Base-by-base conservation (phyloP, 2,797 vertebrate genomes). In the Protonibea diacanthus region DNA sequence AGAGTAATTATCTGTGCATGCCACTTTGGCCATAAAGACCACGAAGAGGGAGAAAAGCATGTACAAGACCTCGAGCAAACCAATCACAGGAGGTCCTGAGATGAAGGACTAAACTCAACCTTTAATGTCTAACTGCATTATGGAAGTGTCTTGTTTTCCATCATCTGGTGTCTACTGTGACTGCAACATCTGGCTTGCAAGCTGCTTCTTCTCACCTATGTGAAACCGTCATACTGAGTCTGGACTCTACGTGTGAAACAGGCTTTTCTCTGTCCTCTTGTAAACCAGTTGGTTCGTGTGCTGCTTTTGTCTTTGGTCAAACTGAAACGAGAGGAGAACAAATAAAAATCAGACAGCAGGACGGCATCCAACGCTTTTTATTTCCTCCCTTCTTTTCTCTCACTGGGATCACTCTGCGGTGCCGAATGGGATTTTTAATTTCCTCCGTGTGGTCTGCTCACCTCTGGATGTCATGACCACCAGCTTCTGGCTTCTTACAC, bases 381-480 rank as follows among this genome's bases (percentile, higher is more conserved):
- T 23, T 66, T 56, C 12, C 10, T 64, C 45, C 57, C 23, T 71
- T 64, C 17, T 59, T 23, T 38, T 38, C 8, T 25, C 56, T 52
- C 58, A 3, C 56, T 23, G 21, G 63, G 60, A 58, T 80, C 57
- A 42, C 56, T 47, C n/a, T 60, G 74, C 49, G 38, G 33, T 61
- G 73, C 56, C 3, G 4, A 76, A 48, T 6, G 33, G 67, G 65
- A 9, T 38, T 2, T 80, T 80, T 75, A 14, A 55, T 75, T 81
- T 74, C 67, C 65, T 78, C 45, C 59, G 78, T 80, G 78, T 78
- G 83, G 52, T 88, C 72, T 55, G 75, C 57, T 77, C 80, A 81
- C 76, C 69, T 81, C 76, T 55, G 56, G 73, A 74, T 51, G n/a
- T 48, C 44, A 6, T 29, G 70, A 59, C 57, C 55, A 6, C 61